Base-by-base conservation (phyloP, 2,888 invertebrate species). In the Notodonta dromedarius region DNA sequence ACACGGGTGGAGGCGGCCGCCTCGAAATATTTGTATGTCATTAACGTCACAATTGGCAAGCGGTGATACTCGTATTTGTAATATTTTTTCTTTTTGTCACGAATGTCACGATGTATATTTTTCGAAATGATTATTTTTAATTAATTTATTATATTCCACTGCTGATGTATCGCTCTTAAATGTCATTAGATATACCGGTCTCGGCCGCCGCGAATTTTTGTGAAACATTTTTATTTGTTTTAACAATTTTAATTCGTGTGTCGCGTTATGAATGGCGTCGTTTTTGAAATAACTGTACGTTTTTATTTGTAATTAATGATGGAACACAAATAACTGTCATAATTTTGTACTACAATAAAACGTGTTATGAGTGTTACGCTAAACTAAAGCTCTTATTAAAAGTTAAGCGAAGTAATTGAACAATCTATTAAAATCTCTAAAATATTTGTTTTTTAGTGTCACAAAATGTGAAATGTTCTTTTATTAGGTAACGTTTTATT, bases 1-100 rank as follows among this genome's bases (percentile, higher is more conserved):
- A 85, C 89, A 82, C 86, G 83, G 88, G 70, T 86, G 87, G 74
- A 63, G 62, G 61, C 60, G 55, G 55, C 68, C 60, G 60, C 71
- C 62, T 64, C 69, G 13, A 75, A 69, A 71, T 71, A 61, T 71
- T 74, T 66, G 74, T 74, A 71, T 71, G 65, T 76, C 70, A 76
- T 76, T 75, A 74, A n/a, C 63, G 76, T 76, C 70, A 71, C 71
- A 63, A 67, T 73, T 63, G 63, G 69, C 69, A 12, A 35, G 8
- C 46, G 14, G 11, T 16, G 57, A 69, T 67, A 51, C 54, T 64
- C 48, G 62, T 1, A 24, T 24, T 24, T 24, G 24, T 24, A 24
- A 2, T 24, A 24, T 63, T 65, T 50, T 76, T 65, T 62, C 56
- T 68, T 62, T 69, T 69, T 63, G 42, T 62, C 52, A 14, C 44